Percentiles rank a stretch among this genome's conserved stretches.
Conservation (phyloP, 2,888 invertebrate genomes). For the Sinohyriopsis cumingii region DNA sequence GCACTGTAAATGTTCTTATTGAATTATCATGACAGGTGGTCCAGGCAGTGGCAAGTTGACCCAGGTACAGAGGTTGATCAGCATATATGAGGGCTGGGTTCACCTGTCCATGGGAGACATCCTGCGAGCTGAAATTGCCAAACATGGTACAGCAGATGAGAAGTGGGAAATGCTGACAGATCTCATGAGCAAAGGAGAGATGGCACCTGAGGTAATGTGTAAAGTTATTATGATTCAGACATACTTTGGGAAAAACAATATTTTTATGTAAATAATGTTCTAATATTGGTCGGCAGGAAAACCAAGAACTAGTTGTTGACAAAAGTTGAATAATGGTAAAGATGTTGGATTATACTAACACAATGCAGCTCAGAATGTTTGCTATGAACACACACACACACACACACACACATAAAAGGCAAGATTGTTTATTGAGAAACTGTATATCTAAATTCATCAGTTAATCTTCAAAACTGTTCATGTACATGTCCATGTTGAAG, state of each 20-base stretch:
- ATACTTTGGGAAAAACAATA: neutral
- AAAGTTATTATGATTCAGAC: neutral
- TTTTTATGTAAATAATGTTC: too few relatives aligned
- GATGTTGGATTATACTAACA: too few relatives aligned
- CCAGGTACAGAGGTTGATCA: conserved; percentile 90
- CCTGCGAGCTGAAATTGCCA: conserved; percentile 63
- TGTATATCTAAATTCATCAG: too few relatives aligned
- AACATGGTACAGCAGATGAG: conserved; percentile 60
- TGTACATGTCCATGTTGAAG: too few relatives aligned
- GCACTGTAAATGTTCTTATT: neutral
- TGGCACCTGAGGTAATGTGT: conserved; percentile 64
- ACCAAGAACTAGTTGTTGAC: too few relatives aligned
- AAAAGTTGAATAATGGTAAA: too few relatives aligned
- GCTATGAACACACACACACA: too few relatives aligned
- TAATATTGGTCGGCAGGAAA: too few relatives aligned
- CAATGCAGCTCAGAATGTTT: too few relatives aligned
- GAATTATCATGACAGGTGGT: conserved; percentile 74
- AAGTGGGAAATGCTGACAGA: conserved; percentile 59
- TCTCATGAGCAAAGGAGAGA: conserved; percentile 62
- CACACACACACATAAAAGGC: too few relatives aligned
- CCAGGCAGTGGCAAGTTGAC: conserved; percentile 96
- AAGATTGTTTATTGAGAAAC: too few relatives aligned
- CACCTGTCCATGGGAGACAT: conserved; percentile 69
- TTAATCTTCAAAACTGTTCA: too few relatives aligned
- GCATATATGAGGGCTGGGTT: conserved; percentile 69